phyloP scores from a whole-genome alignment of 2,888 invertebrate species.

The Pilophorus perplexus region DNA sequence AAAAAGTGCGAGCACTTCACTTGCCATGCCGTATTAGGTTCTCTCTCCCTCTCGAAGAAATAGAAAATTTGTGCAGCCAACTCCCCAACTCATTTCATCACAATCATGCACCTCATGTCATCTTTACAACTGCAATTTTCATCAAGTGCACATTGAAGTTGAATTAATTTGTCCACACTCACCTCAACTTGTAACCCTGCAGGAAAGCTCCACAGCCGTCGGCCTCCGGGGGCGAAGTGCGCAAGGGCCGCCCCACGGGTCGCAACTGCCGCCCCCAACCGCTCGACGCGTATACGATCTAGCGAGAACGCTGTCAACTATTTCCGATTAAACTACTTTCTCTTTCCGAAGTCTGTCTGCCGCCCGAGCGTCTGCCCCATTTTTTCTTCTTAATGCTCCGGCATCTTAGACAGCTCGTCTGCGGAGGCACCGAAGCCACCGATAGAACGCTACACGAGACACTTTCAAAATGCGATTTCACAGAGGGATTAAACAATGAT shows the following conservation, averaged over 20 bases:
- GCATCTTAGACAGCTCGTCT: slow-evolving; percentile 21
- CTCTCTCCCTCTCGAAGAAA: slow-evolving; percentile 2
- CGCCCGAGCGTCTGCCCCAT: slow-evolving; percentile 33
- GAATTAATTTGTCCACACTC: too few relatives aligned
- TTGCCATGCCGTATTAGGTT: neutral
- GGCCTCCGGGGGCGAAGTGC: slow-evolving; percentile 40
- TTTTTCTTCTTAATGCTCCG: neutral
- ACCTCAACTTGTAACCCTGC: slow-evolving; percentile 21
- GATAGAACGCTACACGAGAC: too few relatives aligned
- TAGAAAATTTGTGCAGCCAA: too few relatives aligned
- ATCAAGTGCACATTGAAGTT: too few relatives aligned
- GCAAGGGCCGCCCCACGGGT: slow-evolving; percentile 35
- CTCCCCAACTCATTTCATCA: too few relatives aligned
- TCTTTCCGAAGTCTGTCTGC: slow-evolving; percentile 35
- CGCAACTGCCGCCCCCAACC: slow-evolving; percentile 13
- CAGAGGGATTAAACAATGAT: too few relatives aligned
- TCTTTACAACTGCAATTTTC: too few relatives aligned
- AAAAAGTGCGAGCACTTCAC: too few relatives aligned
- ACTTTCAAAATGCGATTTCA: too few relatives aligned
- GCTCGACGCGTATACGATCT: neutral
- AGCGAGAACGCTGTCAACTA: neutral
- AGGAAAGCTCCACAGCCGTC: slow-evolving; percentile 28
- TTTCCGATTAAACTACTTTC: slow-evolving; percentile 10
- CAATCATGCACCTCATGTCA: too few relatives aligned
- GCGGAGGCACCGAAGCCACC: neutral